Conservation (phyloP, 2,797 vertebrate species). For the Champsocephalus gunnari region DNA sequence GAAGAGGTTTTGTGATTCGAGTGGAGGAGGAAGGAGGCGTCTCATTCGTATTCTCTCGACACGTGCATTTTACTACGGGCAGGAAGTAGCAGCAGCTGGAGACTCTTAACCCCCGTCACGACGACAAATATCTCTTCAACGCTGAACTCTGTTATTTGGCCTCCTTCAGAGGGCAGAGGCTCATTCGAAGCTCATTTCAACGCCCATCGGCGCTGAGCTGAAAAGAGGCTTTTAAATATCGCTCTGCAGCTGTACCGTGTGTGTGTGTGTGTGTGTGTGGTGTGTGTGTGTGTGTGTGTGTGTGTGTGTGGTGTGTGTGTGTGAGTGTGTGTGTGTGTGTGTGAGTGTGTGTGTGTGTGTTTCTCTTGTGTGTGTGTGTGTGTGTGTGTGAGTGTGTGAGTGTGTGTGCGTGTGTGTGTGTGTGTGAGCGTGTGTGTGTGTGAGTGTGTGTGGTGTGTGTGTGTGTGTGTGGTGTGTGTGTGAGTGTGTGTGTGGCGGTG, state of each 20-base stretch:
- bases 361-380: too few species aligned
- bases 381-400: too few species aligned
- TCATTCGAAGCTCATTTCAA: constrained; percentile 40
- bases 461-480: too few species aligned
- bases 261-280: too few species aligned
- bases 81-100: constrained; percentile 65
- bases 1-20: constrained; percentile 27
- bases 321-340: constrained; percentile 15
- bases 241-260: constrained; percentile 51
- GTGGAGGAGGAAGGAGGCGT: constrained; percentile 36
- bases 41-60: constrained; percentile 45
- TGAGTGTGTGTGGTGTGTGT: too few species aligned
- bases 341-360: too few species aligned
- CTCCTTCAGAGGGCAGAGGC: constrained; percentile 48
- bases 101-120: constrained; percentile 45
- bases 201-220: constrained; percentile 53
- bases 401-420: too few species aligned
- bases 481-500: too few species aligned
- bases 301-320: too few species aligned
- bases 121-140: constrained; percentile 29
- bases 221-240: constrained; percentile 73
- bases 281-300: too few species aligned
- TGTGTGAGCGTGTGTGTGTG: too few species aligned
- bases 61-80: constrained; percentile 29
- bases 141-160: constrained; percentile 54